Base-by-base conservation (phyloP, 2,113 vertebrate genomes). In the Osmerus eperlanus region DNA sequence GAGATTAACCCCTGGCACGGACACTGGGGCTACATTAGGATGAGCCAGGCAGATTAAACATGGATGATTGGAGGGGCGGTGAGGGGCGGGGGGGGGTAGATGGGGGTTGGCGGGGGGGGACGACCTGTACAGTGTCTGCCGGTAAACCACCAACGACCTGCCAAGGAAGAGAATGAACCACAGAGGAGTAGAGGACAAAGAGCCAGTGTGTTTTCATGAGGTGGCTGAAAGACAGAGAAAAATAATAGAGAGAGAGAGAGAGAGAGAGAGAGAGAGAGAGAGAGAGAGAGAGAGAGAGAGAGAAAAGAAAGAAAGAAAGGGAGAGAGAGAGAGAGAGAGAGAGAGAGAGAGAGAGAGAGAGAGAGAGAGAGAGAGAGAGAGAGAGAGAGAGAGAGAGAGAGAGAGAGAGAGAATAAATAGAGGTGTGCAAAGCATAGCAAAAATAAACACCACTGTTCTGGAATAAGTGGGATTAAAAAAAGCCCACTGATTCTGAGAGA, bases 361-460 rank as follows among this genome's bases (percentile, higher is more conserved):
- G 21, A 11, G 28, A 54, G 18, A 68, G 55, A 59, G 58, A 23
- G 21, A 70, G 53, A 67, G 21, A 41, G 13, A 70, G 2, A 23
- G 19, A 21, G 13, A 9, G 18, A 58, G 15, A 11, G 13, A 54
- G 11, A 68, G 13, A 67, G 11, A 67, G 0, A 52, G 13, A 53
- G 0, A 67, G 21, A 11, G 28, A 54, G 11, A 68, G 55, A 59
- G 41, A 23, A 19, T 12, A 15, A 41, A 23, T 65, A 78, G 65
- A 70, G 71, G 71, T 86, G 61, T 70, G 47, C 62, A 71, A 65
- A 74, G 78, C 75, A 85, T 86, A 83, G 41, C 65, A 74, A 76
- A 83, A 79, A 82, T 71, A 84, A 85, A 87, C 64, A 86, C 47
- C 67, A 75, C 73, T 77, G 54, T 72, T 82, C 69, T 71, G 21